Conservation (phyloP, 37 sponge, comb jelly and placozoan genomes). For the Amphimedon queenslandica region DNA sequence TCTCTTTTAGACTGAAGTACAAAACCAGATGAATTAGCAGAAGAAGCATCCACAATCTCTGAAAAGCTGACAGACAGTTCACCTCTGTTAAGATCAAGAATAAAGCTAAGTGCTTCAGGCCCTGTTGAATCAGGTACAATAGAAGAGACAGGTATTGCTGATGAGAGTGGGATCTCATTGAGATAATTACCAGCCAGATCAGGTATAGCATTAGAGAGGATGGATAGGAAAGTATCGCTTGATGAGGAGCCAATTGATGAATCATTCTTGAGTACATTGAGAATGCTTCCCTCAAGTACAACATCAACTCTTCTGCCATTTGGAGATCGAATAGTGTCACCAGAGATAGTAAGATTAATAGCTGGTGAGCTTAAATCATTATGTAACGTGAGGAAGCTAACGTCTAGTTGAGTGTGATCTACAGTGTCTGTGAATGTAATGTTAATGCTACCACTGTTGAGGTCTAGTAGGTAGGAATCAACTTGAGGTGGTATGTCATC, state of each 20-base stretch:
- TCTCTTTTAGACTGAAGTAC: conserved; percentile 65
- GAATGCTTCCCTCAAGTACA: conserved; percentile 14
- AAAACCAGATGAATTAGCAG: conserved; percentile 29
- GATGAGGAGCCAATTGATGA: conserved; percentile 35
- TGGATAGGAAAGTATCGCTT: conserved; percentile 29
- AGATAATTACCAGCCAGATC: conserved; percentile 75
- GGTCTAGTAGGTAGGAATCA: conserved; percentile 56
- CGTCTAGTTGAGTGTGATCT: conserved; percentile 37
- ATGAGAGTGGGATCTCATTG: conserved; percentile 15
- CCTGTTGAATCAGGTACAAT: conserved; percentile 51
- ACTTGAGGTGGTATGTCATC: conserved; percentile 58
- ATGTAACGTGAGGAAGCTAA: conserved; percentile 33
- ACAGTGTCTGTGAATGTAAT: conserved; percentile 80
- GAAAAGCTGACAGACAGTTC: conserved; percentile 66
- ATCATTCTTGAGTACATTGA: conserved; percentile 68
- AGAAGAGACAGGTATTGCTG: conserved; percentile 22
- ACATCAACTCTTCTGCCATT: conserved; percentile 55
- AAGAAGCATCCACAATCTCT: conserved; percentile 54
- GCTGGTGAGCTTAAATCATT: not conserved
- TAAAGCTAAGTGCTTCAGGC: conserved; percentile 50
- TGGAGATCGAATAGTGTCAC: conserved; percentile 27
- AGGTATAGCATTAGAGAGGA: conserved; percentile 49
- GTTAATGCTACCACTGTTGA: conserved; percentile 51
- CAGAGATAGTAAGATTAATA: conserved; percentile 2
- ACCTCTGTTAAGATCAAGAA: conserved; percentile 64